Evolutionary conservation across 2,797 vertebrate genomes (phyloP), one percentile per base, ranked within the genome.

Genomic region (Tinamus major): DNA sequence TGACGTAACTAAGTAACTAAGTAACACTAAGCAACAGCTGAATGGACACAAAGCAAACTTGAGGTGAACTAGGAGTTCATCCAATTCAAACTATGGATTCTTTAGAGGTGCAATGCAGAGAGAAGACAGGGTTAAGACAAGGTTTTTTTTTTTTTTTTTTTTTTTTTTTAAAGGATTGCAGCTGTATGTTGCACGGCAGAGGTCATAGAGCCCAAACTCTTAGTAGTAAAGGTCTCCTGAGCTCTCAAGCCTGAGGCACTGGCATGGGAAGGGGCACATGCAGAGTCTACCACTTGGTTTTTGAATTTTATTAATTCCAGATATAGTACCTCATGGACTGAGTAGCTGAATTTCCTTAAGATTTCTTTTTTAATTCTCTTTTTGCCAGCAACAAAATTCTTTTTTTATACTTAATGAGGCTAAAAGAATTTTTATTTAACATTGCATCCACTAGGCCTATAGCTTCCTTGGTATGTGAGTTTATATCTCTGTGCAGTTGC

Each of bases 1-100:
- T 41, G 42, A 15, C 39, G 84, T n/a, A 88, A 59, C 26, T 31
- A 78, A 59, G 84, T n/a, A 88, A 59, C 26, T 31, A 78, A 59
- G 35, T 35, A 35, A 10, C 4, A 70, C 19, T 26, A 41, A 27
- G 37, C n/a, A 65, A 15, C 17, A 90, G 42, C 1, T 70, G 65
- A 85, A 86, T 2, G 35, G 39, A 23, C 69, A 53, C 11, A 78
- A 67, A 70, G 58, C 19, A 42, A 46, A 75, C n/a, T 12, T 62
- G 7, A n/a, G 79, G 29, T 8, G 29, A 35, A 72, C 9, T 13
- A 70, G 77, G 51, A 75, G 17, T 31, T 51, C 39, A 62, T 53
- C 29, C 33, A 82, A 4, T 5, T 10, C 44, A 42, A 48, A 10
- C 16, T 63, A 49, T 16, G 16, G 42, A 83, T 35, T 33, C 35